Evolutionary conservation across 2,888 invertebrate genomes (phyloP), one percentile per base, ranked within the genome.

Genomic region (Xylophagus ater): DNA sequence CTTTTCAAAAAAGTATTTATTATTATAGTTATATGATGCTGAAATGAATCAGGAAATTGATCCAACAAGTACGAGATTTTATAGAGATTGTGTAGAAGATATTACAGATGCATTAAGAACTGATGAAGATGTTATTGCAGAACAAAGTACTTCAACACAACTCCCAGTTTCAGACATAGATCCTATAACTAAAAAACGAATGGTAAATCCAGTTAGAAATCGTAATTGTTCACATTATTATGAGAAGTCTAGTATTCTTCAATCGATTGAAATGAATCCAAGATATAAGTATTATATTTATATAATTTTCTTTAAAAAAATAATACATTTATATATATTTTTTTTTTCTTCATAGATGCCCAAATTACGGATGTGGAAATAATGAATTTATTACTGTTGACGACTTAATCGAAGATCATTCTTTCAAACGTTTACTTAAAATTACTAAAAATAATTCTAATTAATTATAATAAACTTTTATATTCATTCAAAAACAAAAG

Each of bases 311-410:
- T 2, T 9, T 7, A 14, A 14, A 41, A 23, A 5, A 10, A 12
- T 10, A 13, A 14, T 40, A 12, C n/a, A 7, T 18, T 13, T 33
- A 21, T 7, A 24, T 8, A 13, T 3, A 19, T 40, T 26, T 23
- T 28, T n/a, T 12, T 37, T 12, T 21, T 14, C 10, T 30, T 35
- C 21, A 28, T 7, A 50, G 53, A 29, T 57, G 55, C 34, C 45
- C 64, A 60, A 69, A 71, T 47, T 67, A 58, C 1, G 71, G 71
- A 0, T 72, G 72, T 43, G 67, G 62, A 9, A 69, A 69, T 49
- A 52, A 58, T n/a, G 49, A 53, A 2, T 59, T 61, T 1, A 57
- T 72, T n/a, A 43, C 41, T 2, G 31, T 49, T 9, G 36, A 53
- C 2, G 57, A 68, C 37, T 52, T 72, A 14, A 44, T 65, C 2